Conservation (phyloP, 1,140 invertebrate genomes). For the Rhynchophorus ferrugineus region DNA sequence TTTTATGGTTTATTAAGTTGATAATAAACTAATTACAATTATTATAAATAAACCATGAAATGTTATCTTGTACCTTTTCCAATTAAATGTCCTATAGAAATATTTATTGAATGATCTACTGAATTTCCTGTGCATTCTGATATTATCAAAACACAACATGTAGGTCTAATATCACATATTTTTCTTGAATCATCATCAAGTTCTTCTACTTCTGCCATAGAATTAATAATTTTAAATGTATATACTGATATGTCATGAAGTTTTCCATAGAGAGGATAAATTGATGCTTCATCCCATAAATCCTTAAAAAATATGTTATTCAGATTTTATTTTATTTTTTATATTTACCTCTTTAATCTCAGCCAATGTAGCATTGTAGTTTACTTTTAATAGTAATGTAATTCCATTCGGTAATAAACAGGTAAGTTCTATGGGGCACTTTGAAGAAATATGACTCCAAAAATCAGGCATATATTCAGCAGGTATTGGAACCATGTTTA, state of each 20-base stretch:
- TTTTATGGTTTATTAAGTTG: too few species aligned
- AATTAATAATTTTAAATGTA: conserved; percentile 77
- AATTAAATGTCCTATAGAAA: conserved; percentile 75
- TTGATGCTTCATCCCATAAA: conserved; percentile 73
- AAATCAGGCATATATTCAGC: conserved; percentile 37
- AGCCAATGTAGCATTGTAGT: conserved; percentile 62
- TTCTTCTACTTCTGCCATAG: conserved; percentile 71
- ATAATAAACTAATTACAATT: too few species aligned
- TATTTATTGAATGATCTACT: conserved; percentile 73
- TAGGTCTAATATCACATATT: conserved; percentile 79
- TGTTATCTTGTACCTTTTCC: conserved; percentile 61
- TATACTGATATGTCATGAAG: conserved; percentile 74
- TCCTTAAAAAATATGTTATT: conserved; percentile 49
- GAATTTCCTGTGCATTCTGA: conserved; percentile 72
- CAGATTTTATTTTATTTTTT: background rate
- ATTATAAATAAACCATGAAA: background rate
- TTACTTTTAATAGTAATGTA: conserved; percentile 61
- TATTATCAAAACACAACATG: conserved; percentile 73
- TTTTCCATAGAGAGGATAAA: conserved; percentile 69
- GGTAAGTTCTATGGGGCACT: conserved; percentile 54
- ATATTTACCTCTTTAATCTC: conserved; percentile 74
- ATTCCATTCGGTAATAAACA: conserved; percentile 82
- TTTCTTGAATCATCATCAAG: conserved; percentile 78
- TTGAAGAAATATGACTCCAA: conserved; percentile 38
- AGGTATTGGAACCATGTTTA: conserved; percentile 34